phyloP scores from a whole-genome alignment of 2,888 invertebrate genomes.

The Lamellibrachia satsuma region DNA sequence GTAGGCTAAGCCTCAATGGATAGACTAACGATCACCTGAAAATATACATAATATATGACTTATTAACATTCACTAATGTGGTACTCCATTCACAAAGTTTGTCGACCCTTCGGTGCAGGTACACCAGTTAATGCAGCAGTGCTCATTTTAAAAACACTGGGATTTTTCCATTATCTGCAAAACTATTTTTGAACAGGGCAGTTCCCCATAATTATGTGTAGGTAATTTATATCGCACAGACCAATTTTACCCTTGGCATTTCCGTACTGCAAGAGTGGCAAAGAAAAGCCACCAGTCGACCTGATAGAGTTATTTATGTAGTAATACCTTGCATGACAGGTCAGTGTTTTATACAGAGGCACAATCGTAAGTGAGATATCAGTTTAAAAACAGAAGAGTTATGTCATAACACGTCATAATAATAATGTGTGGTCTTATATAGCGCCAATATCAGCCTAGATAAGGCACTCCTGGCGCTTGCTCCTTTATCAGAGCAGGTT shows the following conservation, averaged over 20 bases:
- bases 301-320: background rate
- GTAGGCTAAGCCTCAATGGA: too few species aligned
- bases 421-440: too few species aligned
- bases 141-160: background rate
- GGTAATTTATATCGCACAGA: background rate
- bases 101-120: background rate
- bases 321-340: background rate
- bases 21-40: too few species aligned
- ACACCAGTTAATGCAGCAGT: background rate
- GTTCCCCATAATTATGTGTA: slow-evolving; percentile 10
- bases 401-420: too few species aligned
- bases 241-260: background rate
- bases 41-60: too few species aligned
- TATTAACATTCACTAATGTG: too few species aligned
- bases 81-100: too few species aligned
- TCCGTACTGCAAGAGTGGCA: background rate
- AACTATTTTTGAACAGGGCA: background rate
- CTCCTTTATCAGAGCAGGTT: too few species aligned
- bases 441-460: too few species aligned
- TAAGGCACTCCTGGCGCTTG: too few species aligned
- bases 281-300: background rate
- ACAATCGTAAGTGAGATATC: background rate
- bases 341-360: background rate
- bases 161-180: background rate
- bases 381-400: background rate